Base-by-base conservation (phyloP, 2,888 invertebrate genomes). In the Agrilus biguttatus region DNA sequence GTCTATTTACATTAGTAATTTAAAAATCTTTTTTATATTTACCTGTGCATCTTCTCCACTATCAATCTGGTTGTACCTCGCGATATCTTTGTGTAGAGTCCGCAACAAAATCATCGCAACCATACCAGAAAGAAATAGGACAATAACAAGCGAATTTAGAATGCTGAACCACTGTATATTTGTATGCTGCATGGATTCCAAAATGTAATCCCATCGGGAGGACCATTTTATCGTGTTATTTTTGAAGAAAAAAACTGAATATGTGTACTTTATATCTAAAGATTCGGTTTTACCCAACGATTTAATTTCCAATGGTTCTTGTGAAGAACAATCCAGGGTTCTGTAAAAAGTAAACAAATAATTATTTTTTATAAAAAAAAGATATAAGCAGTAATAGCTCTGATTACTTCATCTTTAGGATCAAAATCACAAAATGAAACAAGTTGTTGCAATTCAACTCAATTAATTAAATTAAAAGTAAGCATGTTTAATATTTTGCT, bases 141-240 rank as follows among this genome's bases (percentile, higher is more conserved):
- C 93, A 57, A 98, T 98, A 44, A 98, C 93, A 55, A 98, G 71
- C 0, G 96, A 96, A 67, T 98, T 98, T 48, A 98, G 73, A 58
- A 98, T 98, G 51, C 93, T 95, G 66, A 97, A 96, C 97, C 96
- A 97, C 64, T 97, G 96, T 55, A 97, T 96, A 62, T 96, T 96
- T 1, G 96, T 90, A 63, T 96, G 93, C 0, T 93, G 95, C 87
- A 95, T 92, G 0, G 96, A 93, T 67, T 96, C 93, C 45, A 98
- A 70, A 49, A 98, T 96, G 65, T 98, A 98, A 67, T 98, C 98
- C 98, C 98, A 98, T 58, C 98, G 77, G 0, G 95, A 96, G 0
- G 95, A 95, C 98, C 97, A 98, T 68, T 93, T 95, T 12, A 93
- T 83, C 0, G 77, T 76, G 63, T 89, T 80, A 57, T 89, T 83